These are phyloP conservation scores for Anser cygnoides DNA, from an alignment of 2,113 vertebrate genomes.

Conservation along the genomic window DNA sequence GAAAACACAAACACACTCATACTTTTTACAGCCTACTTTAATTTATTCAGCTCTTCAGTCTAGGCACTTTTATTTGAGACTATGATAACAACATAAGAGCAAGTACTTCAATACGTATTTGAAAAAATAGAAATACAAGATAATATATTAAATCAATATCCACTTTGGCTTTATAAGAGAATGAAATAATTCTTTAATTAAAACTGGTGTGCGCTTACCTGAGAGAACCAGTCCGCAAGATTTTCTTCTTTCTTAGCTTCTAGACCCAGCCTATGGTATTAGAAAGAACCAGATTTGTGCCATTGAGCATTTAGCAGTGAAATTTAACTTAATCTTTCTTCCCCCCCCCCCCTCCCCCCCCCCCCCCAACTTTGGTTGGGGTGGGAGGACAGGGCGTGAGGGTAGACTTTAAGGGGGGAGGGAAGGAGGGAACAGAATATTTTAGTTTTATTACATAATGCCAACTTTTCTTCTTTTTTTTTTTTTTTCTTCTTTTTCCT, in stretches of 20 bases:
- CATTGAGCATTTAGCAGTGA: not conserved
- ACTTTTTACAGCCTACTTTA: not conserved
- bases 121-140: not conserved
- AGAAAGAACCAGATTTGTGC: not conserved
- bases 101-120: not conserved
- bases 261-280: constrained; percentile 85
- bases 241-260: constrained; percentile 98
- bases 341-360: no score
- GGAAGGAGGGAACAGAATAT: not conserved
- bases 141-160: not conserved
- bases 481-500: no score
- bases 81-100: not conserved
- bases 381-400: no score
- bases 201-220: constrained; percentile 77
- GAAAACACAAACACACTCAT: not conserved
- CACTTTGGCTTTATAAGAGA: not conserved
- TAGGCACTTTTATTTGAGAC: not conserved
- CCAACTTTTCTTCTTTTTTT: not conserved
- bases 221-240: constrained; percentile 96
- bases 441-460: not conserved
- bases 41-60: not conserved
- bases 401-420: not conserved
- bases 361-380: not conserved
- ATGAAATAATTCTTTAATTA: not conserved
- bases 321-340: not conserved